Conservation (phyloP, 2,113 vertebrate species). For the Phalacrocorax brasilianus region DNA sequence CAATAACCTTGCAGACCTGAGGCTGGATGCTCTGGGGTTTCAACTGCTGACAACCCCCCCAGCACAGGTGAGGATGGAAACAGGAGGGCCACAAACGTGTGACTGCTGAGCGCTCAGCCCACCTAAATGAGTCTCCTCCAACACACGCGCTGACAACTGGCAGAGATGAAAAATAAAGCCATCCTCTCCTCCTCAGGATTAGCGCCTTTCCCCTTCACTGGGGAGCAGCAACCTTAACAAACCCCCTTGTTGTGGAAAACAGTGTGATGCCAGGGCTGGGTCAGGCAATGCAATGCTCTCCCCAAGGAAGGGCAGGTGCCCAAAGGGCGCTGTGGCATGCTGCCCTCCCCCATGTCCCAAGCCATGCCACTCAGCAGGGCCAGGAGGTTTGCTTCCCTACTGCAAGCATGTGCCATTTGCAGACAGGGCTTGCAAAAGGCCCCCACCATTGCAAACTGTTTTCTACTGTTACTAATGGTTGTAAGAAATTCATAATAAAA, state of each 20-base stretch:
- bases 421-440: neutral
- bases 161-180: neutral
- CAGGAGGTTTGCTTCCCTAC: neutral
- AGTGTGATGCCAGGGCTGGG: neutral
- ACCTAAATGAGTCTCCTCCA: neutral
- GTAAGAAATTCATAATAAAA: neutral
- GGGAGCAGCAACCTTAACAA: neutral
- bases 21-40: neutral
- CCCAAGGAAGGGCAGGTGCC: neutral
- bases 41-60: neutral
- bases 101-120: neutral
- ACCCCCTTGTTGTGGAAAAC: neutral
- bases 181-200: neutral
- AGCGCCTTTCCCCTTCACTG: neutral
- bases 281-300: neutral
- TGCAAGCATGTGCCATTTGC: neutral
- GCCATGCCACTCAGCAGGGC: neutral
- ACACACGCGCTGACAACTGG: rapidly evolving
- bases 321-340: neutral
- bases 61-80: neutral
- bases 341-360: neutral
- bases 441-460: neutral
- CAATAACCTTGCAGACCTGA: neutral
- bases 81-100: neutral
- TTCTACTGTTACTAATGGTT: neutral